phyloP scores from a whole-genome alignment of 2,113 vertebrate species.

The Chaenogobius annularis region DNA sequence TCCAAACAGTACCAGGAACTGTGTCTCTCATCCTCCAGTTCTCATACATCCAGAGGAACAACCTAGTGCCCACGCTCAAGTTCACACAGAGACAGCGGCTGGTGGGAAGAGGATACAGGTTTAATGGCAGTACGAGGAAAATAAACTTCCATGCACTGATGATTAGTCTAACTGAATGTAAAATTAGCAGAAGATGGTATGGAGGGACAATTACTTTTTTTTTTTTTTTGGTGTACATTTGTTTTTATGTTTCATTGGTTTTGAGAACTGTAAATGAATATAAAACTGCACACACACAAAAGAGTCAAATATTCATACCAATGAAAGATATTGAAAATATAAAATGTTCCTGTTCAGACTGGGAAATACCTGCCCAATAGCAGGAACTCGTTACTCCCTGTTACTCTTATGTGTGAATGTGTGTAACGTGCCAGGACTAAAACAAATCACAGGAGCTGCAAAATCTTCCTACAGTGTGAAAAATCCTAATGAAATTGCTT shows the following conservation, averaged over 20 bases:
- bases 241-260: too few species aligned
- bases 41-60: neutral
- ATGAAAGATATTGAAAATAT: too few species aligned
- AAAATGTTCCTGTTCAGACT: too few species aligned
- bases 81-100: neutral
- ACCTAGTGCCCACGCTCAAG: neutral
- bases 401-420: neutral
- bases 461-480: neutral
- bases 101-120: neutral
- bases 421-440: neutral
- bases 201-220: too few species aligned
- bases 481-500: too few species aligned
- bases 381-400: neutral
- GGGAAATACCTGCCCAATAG: neutral
- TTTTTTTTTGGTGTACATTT: too few species aligned
- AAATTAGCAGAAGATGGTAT: neutral
- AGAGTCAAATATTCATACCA: too few species aligned
- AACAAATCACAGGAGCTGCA: neutral
- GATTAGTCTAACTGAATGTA: too few species aligned
- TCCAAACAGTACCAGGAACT: slow-evolving; percentile 11
- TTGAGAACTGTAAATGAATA: too few species aligned
- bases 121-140: neutral
- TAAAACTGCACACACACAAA: too few species aligned
- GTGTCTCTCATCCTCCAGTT: neutral
- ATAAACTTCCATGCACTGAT: neutral